These are phyloP conservation scores for Ciona savignyi DNA, from an alignment of 23 tunicate genomes.

Conservation along the genomic window DNA sequence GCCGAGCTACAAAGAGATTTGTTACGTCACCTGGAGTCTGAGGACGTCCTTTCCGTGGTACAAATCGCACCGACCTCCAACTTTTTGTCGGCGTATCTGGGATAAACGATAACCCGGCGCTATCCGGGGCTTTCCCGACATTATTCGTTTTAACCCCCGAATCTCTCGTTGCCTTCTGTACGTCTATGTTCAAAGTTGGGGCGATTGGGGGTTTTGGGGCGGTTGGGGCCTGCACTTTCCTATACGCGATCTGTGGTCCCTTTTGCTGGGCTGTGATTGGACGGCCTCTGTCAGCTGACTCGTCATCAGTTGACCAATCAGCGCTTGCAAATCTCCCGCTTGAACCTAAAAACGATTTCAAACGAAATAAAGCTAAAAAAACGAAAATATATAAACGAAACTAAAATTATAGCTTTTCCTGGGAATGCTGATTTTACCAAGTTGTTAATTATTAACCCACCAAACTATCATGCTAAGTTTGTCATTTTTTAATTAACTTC, in stretches of 20 bases:
- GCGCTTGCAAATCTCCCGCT: slow-evolving; percentile 16
- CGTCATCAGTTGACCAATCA: slow-evolving; percentile 32
- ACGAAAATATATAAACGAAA: too few species aligned
- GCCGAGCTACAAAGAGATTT: too few species aligned
- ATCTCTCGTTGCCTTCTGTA: background rate
- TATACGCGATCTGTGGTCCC: background rate
- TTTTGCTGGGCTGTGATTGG: background rate
- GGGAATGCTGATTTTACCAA: too few species aligned
- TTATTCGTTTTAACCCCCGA: background rate
- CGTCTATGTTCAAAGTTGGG: background rate
- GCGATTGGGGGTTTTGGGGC: background rate
- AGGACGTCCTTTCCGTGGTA: background rate
- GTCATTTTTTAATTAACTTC: too few species aligned
- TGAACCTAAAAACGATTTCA: too few species aligned
- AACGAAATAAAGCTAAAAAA: too few species aligned
- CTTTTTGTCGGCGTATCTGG: background rate
- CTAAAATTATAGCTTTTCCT: too few species aligned
- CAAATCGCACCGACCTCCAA: slow-evolving; percentile 6
- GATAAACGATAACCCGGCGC: background rate
- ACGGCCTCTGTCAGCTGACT: slow-evolving; percentile 10
- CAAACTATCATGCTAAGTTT: too few species aligned
- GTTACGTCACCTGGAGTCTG: slow-evolving; percentile 1
- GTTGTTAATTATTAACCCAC: too few species aligned
- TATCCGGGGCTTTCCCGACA: background rate
- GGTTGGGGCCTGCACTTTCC: background rate